Evolutionary conservation across 2,888 invertebrate genomes (phyloP).

Genomic region (Heliconius aoede): DNA sequence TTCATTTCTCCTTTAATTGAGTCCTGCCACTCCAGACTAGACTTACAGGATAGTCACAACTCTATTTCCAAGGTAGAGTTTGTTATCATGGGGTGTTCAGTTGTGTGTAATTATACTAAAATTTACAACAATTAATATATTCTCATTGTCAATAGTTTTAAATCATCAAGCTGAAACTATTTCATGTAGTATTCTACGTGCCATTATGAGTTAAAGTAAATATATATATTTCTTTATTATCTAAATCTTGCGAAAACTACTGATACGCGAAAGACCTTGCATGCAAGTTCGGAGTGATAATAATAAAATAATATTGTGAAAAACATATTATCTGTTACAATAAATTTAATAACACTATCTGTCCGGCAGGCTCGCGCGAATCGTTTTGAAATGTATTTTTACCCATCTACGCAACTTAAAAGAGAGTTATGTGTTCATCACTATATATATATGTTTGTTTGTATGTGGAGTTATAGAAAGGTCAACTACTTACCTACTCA

Average conservation of each 20-base stretch:
- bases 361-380: not conserved
- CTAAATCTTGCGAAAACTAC: conserved; percentile 26
- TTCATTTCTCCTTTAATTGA: too few species aligned
- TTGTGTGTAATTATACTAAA: too few species aligned
- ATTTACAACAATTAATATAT: too few species aligned
- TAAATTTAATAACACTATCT: not conserved
- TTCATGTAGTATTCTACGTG: too few species aligned
- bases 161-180: too few species aligned
- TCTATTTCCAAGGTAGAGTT: not conserved
- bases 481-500: not conserved
- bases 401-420: not conserved
- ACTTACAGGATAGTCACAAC: too few species aligned
- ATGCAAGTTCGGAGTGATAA: not conserved
- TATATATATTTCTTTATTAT: conserved; percentile 15
- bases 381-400: not conserved
- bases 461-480: not conserved
- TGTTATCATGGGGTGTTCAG: too few species aligned
- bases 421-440: not conserved
- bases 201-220: not conserved
- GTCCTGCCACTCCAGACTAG: too few species aligned
- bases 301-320: conserved; percentile 10
- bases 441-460: too few species aligned
- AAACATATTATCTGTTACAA: not conserved
- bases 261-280: conserved; percentile 28
- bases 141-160: too few species aligned